phyloP scores from a whole-genome alignment of 2,888 invertebrate species.

The Scaptomyza cyrtandrae region DNA sequence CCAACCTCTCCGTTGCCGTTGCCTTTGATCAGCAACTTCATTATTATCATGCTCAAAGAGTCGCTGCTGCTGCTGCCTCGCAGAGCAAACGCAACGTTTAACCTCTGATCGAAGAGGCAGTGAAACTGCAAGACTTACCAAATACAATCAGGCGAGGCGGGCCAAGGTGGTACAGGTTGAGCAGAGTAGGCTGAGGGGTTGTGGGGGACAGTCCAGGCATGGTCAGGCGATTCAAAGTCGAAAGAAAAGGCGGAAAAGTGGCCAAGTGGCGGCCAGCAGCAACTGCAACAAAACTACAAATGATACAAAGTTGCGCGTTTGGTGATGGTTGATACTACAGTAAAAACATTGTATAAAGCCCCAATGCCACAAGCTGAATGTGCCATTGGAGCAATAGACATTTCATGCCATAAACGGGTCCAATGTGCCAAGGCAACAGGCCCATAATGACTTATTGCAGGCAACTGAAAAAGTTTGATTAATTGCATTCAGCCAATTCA shows the following conservation, averaged over 20 bases:
- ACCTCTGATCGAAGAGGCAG: constrained; percentile 68
- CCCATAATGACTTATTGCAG: background rate
- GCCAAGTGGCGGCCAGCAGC: constrained; percentile 19
- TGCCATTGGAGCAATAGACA: background rate
- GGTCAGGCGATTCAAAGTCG: constrained; percentile 12
- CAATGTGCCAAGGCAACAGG: background rate
- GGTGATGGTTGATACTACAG: constrained; percentile 28
- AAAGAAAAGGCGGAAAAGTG: constrained; percentile 29
- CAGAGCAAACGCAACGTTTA: constrained; percentile 64
- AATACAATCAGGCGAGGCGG: constrained; percentile 34
- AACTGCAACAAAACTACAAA: constrained; percentile 28
- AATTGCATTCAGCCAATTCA: background rate
- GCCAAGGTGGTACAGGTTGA: constrained; percentile 9
- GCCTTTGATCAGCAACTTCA: constrained; percentile 54
- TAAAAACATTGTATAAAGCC: constrained; percentile 27
- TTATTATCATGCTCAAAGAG: constrained; percentile 34
- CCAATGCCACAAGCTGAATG: constrained; percentile 5
- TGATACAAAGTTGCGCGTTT: constrained; percentile 16
- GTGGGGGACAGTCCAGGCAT: constrained; percentile 18
- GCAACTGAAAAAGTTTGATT: constrained; percentile 1
- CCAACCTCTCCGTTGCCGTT: background rate
- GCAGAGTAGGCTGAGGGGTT: background rate
- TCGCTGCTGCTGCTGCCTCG: constrained; percentile 28
- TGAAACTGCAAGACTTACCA: constrained; percentile 55
- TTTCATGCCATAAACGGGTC: background rate